Evolutionary conservation across 2,797 vertebrate genomes (phyloP), one percentile per base, ranked within the genome.

Genomic region (Atherinosoma microstoma): DNA sequence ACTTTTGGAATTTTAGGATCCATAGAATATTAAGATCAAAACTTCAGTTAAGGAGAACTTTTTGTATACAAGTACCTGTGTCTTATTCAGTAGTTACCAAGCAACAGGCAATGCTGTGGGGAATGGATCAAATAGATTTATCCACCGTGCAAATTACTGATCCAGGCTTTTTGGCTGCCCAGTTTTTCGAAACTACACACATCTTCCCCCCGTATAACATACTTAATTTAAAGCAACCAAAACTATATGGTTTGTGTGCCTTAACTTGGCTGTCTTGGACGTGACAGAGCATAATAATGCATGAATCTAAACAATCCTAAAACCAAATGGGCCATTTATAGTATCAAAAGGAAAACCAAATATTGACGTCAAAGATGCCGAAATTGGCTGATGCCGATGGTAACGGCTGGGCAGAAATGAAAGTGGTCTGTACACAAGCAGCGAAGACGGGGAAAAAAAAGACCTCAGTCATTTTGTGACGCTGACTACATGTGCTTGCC

Each of bases 21-120:
- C 68, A 76, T 67, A 72, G 76, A 87, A 90, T 89, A 84, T 84
- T 79, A 71, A 81, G 73, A 90, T 87, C 73, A 80, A 80, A 87
- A 88, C 75, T 79, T 76, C 73, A 84, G 78, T 85, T 85, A 76
- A 81, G 80, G 58, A 63, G 57, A 66, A 57, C 34, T 79, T 88
- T 75, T 73, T 53, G 16, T 71, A 35, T 80, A 42, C 61, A 80
- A 85, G 69, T 73, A 66, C n/a, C 64, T 78, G 79, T 76, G 68
- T 84, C 70, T 68, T 70, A 70, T 78, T 81, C 38, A 77, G 66
- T 65, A 64, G 34, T 70, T 69, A 18, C 45, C 70, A 84, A 87
- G 78, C 64, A 80, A 74, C 3, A 32, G 32, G 30, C 47, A 64
- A 58, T 73, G 42, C 64, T 83, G 47, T 38, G 16, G 34, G 61